These are phyloP conservation scores for Percopsis omiscomaycus DNA, from an alignment of 2,797 vertebrate species.

Conservation along the genomic window DNA sequence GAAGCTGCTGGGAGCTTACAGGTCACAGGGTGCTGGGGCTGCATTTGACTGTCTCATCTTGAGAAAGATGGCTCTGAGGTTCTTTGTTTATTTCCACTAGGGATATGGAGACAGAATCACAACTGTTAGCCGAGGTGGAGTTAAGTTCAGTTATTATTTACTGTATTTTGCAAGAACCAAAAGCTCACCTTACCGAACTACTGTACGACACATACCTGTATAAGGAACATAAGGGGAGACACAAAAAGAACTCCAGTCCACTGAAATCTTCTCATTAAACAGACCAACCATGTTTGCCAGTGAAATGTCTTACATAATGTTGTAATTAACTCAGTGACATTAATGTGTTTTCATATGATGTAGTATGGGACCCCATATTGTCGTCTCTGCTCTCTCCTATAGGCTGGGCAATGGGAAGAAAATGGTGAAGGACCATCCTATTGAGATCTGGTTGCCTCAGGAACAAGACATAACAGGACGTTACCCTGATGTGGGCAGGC, in stretches of 20 bases:
- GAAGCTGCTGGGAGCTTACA: slow-evolving; percentile 65
- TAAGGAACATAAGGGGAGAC: neutral
- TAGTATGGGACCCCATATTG: neutral
- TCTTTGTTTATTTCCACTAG: slow-evolving; percentile 63
- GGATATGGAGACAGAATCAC: slow-evolving; percentile 47
- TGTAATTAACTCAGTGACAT: neutral
- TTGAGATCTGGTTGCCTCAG: slow-evolving; percentile 41
- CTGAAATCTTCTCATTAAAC: neutral
- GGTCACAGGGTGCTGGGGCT: slow-evolving; percentile 65
- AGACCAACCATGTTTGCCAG: neutral
- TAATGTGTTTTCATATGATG: neutral
- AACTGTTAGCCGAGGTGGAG: slow-evolving; percentile 50
- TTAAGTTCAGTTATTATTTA: slow-evolving; percentile 51
- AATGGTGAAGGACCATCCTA: slow-evolving; percentile 30
- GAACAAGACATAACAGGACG: slow-evolving; percentile 1
- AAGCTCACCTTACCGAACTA: slow-evolving; percentile 45
- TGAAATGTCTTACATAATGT: neutral
- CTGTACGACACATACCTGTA: slow-evolving; percentile 27
- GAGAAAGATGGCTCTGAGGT: slow-evolving; percentile 66
- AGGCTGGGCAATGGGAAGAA: slow-evolving; percentile 55
- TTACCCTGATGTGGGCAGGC: neutral
- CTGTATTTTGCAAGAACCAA: slow-evolving; percentile 32
- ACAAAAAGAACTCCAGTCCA: slow-evolving; percentile 1
- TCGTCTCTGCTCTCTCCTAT: slow-evolving; percentile 18
- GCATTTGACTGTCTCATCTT: slow-evolving; percentile 74